Percentiles rank a stretch among this genome's conserved stretches.
Evolutionary conservation across 2,113 vertebrate genomes (phyloP).

Genomic region (Perca flavescens): DNA sequence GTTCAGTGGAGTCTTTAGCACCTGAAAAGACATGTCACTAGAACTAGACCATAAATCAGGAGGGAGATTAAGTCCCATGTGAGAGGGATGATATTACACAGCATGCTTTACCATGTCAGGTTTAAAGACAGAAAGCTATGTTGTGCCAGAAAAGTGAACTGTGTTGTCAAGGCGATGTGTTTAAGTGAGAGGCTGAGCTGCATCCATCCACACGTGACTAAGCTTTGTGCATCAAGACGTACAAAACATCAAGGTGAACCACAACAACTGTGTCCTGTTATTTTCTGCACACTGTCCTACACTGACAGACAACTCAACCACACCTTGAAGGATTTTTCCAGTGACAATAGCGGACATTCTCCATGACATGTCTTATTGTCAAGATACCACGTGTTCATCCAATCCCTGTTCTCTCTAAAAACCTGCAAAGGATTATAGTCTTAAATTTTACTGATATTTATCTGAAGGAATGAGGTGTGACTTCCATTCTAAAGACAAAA

Average conservation of each 20-base stretch:
- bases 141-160: background rate
- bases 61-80: background rate
- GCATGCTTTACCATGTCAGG: background rate
- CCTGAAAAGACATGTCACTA: background rate
- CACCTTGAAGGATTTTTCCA: conserved; percentile 19
- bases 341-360: conserved; percentile 27
- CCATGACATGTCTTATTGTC: conserved; percentile 10
- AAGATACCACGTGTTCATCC: conserved; percentile 2
- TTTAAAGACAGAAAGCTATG: background rate
- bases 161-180: background rate
- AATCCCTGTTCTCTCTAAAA: background rate
- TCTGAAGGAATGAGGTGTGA: background rate
- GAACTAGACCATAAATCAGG: background rate
- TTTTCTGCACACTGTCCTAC: conserved; percentile 33
- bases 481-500: background rate
- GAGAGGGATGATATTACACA: background rate
- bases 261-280: background rate
- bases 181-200: background rate
- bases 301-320: conserved; percentile 24
- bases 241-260: background rate
- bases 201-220: background rate
- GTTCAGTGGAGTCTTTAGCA: conserved; percentile 18
- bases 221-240: background rate
- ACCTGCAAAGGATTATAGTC: background rate
- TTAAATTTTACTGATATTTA: background rate